phyloP scores from a whole-genome alignment of 2,113 vertebrate genomes.

The Raphicerus campestris region DNA sequence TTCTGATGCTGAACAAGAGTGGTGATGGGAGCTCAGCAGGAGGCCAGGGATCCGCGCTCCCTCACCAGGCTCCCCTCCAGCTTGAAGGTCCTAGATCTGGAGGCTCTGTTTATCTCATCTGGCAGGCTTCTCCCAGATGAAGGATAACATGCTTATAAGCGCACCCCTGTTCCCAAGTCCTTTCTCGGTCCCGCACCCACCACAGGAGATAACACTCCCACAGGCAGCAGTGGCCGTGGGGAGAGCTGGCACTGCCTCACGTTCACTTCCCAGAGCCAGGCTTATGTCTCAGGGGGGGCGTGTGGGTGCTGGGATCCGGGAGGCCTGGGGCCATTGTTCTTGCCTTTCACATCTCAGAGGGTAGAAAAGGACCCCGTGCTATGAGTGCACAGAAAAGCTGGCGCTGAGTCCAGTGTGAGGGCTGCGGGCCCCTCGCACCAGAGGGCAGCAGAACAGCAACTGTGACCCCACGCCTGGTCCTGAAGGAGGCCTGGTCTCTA shows the following conservation, averaged over 20 bases:
- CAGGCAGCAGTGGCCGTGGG: fast-evolving
- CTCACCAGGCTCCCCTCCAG: background rate
- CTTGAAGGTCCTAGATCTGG: background rate
- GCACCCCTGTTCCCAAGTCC: background rate
- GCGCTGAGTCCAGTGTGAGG: background rate
- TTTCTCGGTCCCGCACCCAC: background rate
- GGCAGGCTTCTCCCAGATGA: background rate
- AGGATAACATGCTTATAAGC: background rate
- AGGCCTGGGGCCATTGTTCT: too few relatives aligned
- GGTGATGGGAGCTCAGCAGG: background rate
- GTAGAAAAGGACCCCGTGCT: background rate
- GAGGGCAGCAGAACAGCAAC: background rate
- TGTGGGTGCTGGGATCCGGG: background rate
- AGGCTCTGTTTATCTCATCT: background rate
- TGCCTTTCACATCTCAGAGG: background rate
- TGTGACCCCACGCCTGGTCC: background rate
- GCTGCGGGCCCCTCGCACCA: background rate
- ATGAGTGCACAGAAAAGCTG: background rate
- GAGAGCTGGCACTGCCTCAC: background rate
- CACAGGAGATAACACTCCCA: background rate
- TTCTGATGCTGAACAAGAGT: background rate
- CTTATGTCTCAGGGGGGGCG: background rate
- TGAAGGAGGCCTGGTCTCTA: background rate
- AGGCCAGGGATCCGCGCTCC: background rate
- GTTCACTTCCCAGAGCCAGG: background rate